A percentile compares a stretch with the other conserved stretches of the same genome.
Conservation (phyloP, 2,888 invertebrate genomes). For the Lypha dubia region DNA sequence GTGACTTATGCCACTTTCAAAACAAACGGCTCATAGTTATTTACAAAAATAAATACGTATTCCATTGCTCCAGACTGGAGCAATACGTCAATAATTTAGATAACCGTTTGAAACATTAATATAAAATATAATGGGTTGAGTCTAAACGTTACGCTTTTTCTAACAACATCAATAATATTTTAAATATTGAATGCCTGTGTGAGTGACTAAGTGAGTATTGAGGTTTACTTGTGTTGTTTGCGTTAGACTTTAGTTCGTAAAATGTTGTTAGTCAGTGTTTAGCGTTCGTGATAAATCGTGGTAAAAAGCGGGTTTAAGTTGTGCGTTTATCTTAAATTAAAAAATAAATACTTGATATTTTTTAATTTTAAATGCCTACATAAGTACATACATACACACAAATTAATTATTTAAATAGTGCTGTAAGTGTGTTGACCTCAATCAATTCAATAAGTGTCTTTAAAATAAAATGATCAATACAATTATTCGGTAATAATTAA, state of each 20-base stretch:
- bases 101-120: too few species aligned
- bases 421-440: too few species aligned
- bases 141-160: background rate
- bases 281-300: conserved; percentile 63
- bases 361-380: background rate
- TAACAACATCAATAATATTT: background rate
- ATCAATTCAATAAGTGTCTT: background rate
- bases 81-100: too few species aligned
- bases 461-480: background rate
- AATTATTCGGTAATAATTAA: conserved; percentile 4
- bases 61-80: too few species aligned
- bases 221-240: conserved; percentile 24
- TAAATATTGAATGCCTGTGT: background rate
- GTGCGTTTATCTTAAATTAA: conserved; percentile 41
- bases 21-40: too few species aligned
- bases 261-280: conserved; percentile 61
- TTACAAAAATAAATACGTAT: too few species aligned
- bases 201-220: conserved; percentile 2
- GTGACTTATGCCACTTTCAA: too few species aligned
- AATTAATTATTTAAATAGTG: background rate
- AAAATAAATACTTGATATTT: background rate
- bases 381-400: background rate
- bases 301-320: conserved; percentile 49
- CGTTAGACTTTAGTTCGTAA: conserved; percentile 45
- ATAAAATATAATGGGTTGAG: background rate